Base-by-base conservation (phyloP, 35 echinoderm and acorn worm species). In the Acanthaster planci region DNA sequence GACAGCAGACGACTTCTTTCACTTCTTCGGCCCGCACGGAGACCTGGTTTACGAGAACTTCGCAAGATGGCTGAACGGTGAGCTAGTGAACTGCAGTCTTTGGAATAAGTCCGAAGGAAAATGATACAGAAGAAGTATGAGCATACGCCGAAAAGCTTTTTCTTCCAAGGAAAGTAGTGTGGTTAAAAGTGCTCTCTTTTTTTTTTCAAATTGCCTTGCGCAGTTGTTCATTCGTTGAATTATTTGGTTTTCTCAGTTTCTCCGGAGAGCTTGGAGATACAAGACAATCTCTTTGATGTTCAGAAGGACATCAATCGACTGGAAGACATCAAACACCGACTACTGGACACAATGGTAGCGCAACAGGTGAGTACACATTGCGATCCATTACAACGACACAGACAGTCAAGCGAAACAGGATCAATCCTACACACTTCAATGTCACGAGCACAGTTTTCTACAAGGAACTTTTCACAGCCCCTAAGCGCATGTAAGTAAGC, bases 21-120 rank as follows among this genome's bases (percentile, higher is more conserved):
- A 34, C 2, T 16, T 72, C 26, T 72, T 72, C 64, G 64, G 64
- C 2, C 64, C 64, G 64, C 14, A 72, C 15, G 64, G 64, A 26
- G 64, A 72, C 23, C 23, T 72, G 30, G 9, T 72, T 31, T 26
- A 72, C 64, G 64, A 72, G 30, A 72, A 72, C 64, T 72, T 72
- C 29, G 10, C 26, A 72, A 72, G 64, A 30, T 72, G 64, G 64
- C 26, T 72, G 2, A 72, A 72, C 30, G 64, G 64, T 72, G 30
- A 21, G 64, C 23, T 34, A 34, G 30, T 27, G 4, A 6, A 47
- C 4, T 6, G 4, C 12, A 47, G 42, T 47, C 42, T 12, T 47
- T 12, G 12, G 12, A 47, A 47, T 47, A 47, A 6, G 4, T 6
- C 4, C 4, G 12, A 47, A 47, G 4, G 4, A 47, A 47, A 12